Conservation (phyloP, 1,140 invertebrate genomes). For the Colletes latitarsis region DNA sequence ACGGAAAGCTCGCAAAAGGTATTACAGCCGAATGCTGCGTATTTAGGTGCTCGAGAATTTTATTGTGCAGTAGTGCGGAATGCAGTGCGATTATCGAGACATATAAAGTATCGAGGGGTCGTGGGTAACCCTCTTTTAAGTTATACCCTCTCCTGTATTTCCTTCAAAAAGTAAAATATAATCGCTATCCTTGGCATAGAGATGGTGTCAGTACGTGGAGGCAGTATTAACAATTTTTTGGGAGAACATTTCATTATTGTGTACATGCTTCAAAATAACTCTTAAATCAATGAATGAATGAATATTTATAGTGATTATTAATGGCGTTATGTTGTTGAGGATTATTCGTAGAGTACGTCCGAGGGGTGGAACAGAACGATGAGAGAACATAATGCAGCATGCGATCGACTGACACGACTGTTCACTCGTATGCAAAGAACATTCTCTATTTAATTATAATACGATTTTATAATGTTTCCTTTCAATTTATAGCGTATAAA, state of each 20-base stretch:
- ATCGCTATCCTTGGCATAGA: neutral
- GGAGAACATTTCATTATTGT: constrained; percentile 48
- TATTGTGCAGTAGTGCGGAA: constrained; percentile 39
- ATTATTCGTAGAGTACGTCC: constrained; percentile 62
- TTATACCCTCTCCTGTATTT: neutral
- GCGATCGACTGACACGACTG: constrained; percentile 33
- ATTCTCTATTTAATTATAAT: constrained; percentile 20
- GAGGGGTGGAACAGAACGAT: constrained; percentile 52
- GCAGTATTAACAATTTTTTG: constrained; percentile 56
- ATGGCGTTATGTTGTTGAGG: constrained; percentile 69
- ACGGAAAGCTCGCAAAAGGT: constrained; percentile 4
- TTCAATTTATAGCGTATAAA: neutral
- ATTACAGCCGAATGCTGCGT: neutral
- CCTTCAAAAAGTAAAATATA: constrained; percentile 2
- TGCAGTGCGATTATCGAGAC: constrained; percentile 22
- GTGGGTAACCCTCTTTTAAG: neutral
- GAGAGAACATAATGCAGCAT: constrained; percentile 67
- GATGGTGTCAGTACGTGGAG: neutral
- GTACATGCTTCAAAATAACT: constrained; percentile 37
- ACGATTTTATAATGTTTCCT: constrained; percentile 15
- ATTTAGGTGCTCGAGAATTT: constrained; percentile 17
- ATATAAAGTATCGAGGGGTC: constrained; percentile 4
- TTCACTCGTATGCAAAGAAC: constrained; percentile 32
- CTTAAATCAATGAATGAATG: constrained; percentile 70
- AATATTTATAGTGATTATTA: constrained; percentile 75